Conservation (phyloP, 92 coral and sea anemone genomes). For the Umimayanthus chanpuru region DNA sequence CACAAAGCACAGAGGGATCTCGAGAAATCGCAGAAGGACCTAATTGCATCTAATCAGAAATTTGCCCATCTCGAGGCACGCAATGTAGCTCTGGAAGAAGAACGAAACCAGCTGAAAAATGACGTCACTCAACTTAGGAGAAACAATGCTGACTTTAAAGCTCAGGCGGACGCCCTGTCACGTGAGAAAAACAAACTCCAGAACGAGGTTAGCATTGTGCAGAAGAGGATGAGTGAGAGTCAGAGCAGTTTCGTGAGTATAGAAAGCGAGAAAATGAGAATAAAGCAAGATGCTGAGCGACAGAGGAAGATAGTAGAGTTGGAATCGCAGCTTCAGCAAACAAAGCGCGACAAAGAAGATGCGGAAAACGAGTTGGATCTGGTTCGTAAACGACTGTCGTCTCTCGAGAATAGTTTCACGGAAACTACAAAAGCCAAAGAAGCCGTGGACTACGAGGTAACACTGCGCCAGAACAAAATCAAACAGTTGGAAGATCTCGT, state of each 20-base stretch:
- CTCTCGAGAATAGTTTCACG: slow-evolving; percentile 77
- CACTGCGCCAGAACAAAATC: slow-evolving; percentile 76
- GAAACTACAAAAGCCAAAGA: slow-evolving; percentile 82
- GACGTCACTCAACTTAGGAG: slow-evolving; percentile 82
- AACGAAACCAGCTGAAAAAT: slow-evolving; percentile 77
- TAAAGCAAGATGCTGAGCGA: slow-evolving; percentile 64
- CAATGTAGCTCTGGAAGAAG: slow-evolving; percentile 79
- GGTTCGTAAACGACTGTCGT: slow-evolving; percentile 74
- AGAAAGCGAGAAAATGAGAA: slow-evolving; percentile 67
- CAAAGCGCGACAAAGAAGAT: slow-evolving; percentile 81
- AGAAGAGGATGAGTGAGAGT: slow-evolving; percentile 67
- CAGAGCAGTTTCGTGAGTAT: slow-evolving; percentile 49
- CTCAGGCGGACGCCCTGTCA: slow-evolving; percentile 76
- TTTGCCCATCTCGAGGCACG: slow-evolving; percentile 79
- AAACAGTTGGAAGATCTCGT: slow-evolving; percentile 87
- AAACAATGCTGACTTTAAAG: slow-evolving; percentile 79
- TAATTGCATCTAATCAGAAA: slow-evolving; percentile 75
- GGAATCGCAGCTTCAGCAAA: slow-evolving; percentile 75
- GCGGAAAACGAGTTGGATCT: slow-evolving; percentile 75
- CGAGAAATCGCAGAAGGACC: slow-evolving; percentile 83
- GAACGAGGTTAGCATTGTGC: slow-evolving; percentile 68
- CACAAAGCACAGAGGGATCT: slow-evolving; percentile 78
- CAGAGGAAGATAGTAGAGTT: slow-evolving; percentile 87
- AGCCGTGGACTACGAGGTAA: slow-evolving; percentile 80
- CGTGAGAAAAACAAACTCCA: slow-evolving; percentile 88